Evolutionary conservation across 37 sponge, comb jelly and placozoan species (phyloP).

Genomic region (Cliona cf. orientalis): DNA sequence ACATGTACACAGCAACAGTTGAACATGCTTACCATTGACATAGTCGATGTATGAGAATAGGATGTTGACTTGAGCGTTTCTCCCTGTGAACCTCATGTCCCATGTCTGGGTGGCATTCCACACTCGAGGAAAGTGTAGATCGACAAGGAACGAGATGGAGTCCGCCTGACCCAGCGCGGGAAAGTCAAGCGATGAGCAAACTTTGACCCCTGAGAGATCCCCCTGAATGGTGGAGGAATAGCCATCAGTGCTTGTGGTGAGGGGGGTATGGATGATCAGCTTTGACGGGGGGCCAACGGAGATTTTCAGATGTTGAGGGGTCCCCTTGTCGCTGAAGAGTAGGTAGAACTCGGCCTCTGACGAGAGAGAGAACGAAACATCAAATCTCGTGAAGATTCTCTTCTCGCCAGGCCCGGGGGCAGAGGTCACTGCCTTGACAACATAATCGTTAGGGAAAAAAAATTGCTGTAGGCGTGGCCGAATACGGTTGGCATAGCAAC

Average conservation of each 20-base stretch:
- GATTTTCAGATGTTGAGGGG: background rate
- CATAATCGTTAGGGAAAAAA: conserved; percentile 77
- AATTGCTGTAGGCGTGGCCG: conserved; percentile 52
- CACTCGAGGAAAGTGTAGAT: conserved; percentile 72
- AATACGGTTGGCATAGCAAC: conserved; percentile 64
- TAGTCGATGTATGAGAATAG: conserved; percentile 83
- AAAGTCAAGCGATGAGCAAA: conserved; percentile 41
- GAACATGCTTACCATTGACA: conserved; percentile 56
- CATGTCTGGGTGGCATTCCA: conserved; percentile 86
- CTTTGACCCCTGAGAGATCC: background rate
- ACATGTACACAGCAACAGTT: background rate
- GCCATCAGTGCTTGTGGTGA: conserved; percentile 53
- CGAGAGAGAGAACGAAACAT: conserved; percentile 31
- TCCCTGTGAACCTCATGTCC: conserved; percentile 64
- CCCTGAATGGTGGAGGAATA: conserved; percentile 46
- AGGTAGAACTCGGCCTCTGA: conserved; percentile 13
- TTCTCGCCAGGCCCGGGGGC: conserved; percentile 59
- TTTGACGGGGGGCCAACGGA: background rate
- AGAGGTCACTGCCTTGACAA: conserved; percentile 26
- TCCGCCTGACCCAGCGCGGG: background rate
- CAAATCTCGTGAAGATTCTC: conserved; percentile 60
- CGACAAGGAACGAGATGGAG: conserved; percentile 14
- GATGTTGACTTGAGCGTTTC: conserved; percentile 45
- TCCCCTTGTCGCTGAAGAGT: conserved; percentile 28
- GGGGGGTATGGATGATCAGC: conserved; percentile 48